Evolutionary conservation across 2,888 invertebrate species (phyloP), one percentile per base, ranked within the genome.

Genomic region (Drosophila niveifrons): DNA sequence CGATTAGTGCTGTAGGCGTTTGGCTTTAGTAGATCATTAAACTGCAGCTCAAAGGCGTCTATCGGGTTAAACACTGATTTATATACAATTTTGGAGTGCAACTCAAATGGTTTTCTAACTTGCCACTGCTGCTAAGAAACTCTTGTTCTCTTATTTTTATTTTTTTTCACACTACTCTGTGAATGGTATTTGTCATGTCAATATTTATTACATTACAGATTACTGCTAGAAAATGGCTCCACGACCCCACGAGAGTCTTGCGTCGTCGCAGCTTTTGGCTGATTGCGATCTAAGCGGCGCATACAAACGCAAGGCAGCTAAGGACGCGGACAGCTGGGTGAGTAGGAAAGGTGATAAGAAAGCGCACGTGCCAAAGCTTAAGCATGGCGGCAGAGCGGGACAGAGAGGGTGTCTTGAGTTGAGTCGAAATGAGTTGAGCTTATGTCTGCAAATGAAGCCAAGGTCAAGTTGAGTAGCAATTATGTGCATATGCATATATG

Each of bases 181-280:
- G 62, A 78, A 68, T 17, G 18, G 39, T 13, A 39, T 34, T 39
- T 1, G 51, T 10, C 13, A 34, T 46, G 31, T 44, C 2, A 13
- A 52, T 48, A 23, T n/a, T 39, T 29, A 31, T 2, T 15, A 41
- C 28, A 31, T 31, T 31, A 36, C 36, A 36, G 36, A 11, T 36
- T n/a, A 3, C 36, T 36, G 23, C 23, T 23, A 23, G 23, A 8
- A 46, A 36, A 82, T 83, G 82, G 75, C 64, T 61, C 82, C 82
- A 59, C 79, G 82, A 46, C 82, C 87, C n/a, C 84, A 66, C 29
- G 82, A 83, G 17, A 66, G 64, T 59, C 66, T 82, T 15, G 63
- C 46, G 9, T 39, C 57, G 23, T 39, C 52, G 9, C 41, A 68
- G 2, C 64, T 70, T 15, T 23, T 75, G 34, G 50, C 51, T 13